phyloP scores from a whole-genome alignment of 2,113 vertebrate species.

The Benitochromis conjunctus region DNA sequence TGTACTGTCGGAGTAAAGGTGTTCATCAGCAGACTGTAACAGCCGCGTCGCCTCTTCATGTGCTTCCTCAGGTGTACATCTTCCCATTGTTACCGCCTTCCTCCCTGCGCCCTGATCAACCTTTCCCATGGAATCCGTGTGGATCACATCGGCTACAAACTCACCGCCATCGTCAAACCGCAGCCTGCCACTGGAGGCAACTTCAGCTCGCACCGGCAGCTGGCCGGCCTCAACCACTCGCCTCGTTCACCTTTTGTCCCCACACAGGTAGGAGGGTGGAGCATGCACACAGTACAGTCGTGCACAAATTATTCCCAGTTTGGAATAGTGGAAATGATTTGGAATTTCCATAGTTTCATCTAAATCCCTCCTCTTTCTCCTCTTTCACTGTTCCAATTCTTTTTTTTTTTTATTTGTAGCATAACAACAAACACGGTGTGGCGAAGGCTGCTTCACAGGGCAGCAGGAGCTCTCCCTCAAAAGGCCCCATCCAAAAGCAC shows the following conservation, averaged over 20 bases:
- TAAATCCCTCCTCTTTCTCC: not conserved
- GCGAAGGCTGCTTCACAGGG: slow-evolving; percentile 76
- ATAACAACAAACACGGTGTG: slow-evolving; percentile 77
- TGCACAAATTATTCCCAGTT: not conserved
- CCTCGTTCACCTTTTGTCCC: slow-evolving; percentile 89
- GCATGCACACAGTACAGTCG: not conserved
- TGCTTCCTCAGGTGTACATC: slow-evolving; percentile 76
- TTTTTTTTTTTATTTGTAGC: slow-evolving; percentile 23
- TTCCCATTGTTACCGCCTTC: slow-evolving; percentile 86
- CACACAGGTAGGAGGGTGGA: slow-evolving; percentile 77
- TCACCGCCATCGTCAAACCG: slow-evolving; percentile 91
- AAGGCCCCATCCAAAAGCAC: slow-evolving; percentile 74
- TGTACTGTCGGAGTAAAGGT: not conserved
- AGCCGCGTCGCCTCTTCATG: not conserved
- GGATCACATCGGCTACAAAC: slow-evolving; percentile 84
- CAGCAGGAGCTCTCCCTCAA: slow-evolving; percentile 73
- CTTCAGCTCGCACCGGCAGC: slow-evolving; percentile 63
- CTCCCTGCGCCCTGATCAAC: slow-evolving; percentile 93
- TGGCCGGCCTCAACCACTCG: slow-evolving; percentile 87
- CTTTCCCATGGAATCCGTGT: slow-evolving; percentile 85
- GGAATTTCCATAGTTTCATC: fast-evolving
- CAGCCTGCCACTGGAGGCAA: slow-evolving; percentile 73
- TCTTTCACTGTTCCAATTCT: not conserved
- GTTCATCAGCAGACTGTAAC: not conserved
- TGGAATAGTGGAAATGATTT: not conserved